These are phyloP conservation scores for Drosophila austrosaltans DNA, from an alignment of 2,888 invertebrate genomes.

Conservation along the genomic window DNA sequence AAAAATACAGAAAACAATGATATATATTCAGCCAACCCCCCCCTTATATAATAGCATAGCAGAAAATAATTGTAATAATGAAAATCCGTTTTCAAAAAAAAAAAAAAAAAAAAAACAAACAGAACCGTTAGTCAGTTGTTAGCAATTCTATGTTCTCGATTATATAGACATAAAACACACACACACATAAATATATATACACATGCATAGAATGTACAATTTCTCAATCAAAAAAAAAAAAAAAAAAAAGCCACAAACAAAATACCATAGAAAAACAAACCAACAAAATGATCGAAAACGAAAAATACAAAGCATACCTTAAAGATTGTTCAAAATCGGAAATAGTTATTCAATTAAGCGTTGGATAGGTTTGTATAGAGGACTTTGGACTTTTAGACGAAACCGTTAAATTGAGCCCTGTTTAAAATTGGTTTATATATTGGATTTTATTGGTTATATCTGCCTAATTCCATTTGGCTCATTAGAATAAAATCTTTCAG, in stretches of 20 bases:
- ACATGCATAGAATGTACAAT: slow-evolving; percentile 24
- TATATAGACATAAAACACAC: slow-evolving; percentile 6
- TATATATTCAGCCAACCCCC: slow-evolving; percentile 3
- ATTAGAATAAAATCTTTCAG: too few species aligned
- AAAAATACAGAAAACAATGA: slow-evolving; percentile 1
- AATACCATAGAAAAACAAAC: slow-evolving; percentile 20
- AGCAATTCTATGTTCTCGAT: slow-evolving; percentile 17
- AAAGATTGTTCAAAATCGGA: slow-evolving; percentile 21
- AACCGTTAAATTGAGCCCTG: too few species aligned
- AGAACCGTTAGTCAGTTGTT: slow-evolving; percentile 17
- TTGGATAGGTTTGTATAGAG: not conserved
- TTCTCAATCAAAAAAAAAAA: slow-evolving; percentile 35
- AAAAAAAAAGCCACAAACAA: slow-evolving; percentile 10
- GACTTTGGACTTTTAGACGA: too few species aligned
- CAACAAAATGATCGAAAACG: slow-evolving; percentile 29
- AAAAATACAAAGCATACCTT: slow-evolving; percentile 43
- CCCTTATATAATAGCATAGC: slow-evolving; percentile 4
- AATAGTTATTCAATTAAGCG: not conserved
- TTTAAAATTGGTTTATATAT: too few species aligned
- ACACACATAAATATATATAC: slow-evolving; percentile 1
- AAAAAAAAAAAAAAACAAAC: not conserved
- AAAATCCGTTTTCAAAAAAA: slow-evolving; percentile 5
- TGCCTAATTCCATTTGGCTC: too few species aligned
- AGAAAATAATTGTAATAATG: slow-evolving; percentile 12
- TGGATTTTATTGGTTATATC: too few species aligned